Conservation (phyloP, 2,888 invertebrate genomes). For the Uloborus plumipes region DNA sequence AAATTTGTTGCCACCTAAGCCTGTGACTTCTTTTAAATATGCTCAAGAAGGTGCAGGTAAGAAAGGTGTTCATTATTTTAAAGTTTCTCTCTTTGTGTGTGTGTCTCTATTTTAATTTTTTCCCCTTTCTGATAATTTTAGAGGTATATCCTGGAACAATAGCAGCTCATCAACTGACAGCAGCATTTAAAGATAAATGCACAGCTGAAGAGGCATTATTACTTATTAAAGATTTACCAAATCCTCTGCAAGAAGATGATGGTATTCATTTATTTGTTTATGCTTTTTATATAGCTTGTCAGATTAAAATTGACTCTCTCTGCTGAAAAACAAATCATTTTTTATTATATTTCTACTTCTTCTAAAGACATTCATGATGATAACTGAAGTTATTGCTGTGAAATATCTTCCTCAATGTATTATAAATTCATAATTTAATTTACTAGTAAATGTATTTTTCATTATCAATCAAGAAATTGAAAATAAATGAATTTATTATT, state of each 20-base stretch:
- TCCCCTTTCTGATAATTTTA: conserved; percentile 57
- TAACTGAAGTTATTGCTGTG: too few species aligned
- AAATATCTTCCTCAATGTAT: too few species aligned
- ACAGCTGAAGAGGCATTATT: conserved; percentile 90
- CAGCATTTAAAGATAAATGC: conserved; percentile 89
- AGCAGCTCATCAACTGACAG: conserved; percentile 85
- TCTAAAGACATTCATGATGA: too few species aligned
- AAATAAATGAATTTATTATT: too few species aligned
- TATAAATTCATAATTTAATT: neutral
- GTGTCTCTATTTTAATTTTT: neutral
- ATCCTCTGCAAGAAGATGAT: conserved; percentile 73
- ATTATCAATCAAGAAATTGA: too few species aligned
- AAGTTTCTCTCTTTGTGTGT: neutral
- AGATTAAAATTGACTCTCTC: too few species aligned
- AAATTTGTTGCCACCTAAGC: conserved; percentile 85
- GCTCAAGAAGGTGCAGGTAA: conserved; percentile 89
- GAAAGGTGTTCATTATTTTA: conserved; percentile 67
- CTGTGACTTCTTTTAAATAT: conserved; percentile 91
- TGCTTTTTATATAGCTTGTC: neutral
- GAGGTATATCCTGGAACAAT: conserved; percentile 71
- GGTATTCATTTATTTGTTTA: conserved; percentile 49
- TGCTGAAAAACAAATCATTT: too few species aligned
- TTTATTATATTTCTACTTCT: too few species aligned
- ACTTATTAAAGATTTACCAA: conserved; percentile 88
- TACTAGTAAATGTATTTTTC: neutral